phyloP scores from a whole-genome alignment of 2,888 invertebrate species.

The Cryptocheilus praepositus region DNA sequence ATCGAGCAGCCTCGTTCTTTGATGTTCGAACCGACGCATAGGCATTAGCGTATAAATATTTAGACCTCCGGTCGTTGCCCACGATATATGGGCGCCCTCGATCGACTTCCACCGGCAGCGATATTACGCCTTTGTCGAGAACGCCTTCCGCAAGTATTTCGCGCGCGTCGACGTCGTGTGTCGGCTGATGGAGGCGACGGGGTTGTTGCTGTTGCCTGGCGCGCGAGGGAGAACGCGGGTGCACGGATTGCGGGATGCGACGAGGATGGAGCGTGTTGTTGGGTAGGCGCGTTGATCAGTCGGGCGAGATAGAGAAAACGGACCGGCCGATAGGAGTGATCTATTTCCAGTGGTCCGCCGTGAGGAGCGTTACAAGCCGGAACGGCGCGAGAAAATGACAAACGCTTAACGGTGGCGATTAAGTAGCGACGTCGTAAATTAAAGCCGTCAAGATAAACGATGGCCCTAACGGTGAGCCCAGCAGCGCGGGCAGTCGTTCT shows the following conservation, averaged over 20 bases:
- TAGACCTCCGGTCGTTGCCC: conserved; percentile 62
- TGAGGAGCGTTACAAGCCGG: no score
- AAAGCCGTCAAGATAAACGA: no score
- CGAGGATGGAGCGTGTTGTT: no score
- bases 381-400: no score
- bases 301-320: not conserved
- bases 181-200: not conserved
- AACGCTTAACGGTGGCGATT: no score
- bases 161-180: not conserved
- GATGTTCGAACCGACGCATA: conserved; percentile 69
- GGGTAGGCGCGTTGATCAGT: not conserved
- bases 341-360: no score
- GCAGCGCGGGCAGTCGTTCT: no score
- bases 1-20: conserved; percentile 61
- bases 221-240: no score
- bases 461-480: no score
- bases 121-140: conserved; percentile 57
- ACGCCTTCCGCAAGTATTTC: conserved; percentile 46
- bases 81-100: conserved; percentile 58
- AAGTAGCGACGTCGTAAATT: no score
- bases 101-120: conserved; percentile 48
- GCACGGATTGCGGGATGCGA: not conserved
- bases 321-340: not conserved
- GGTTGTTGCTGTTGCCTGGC: not conserved
- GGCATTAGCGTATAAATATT: conserved; percentile 72